Evolutionary conservation across 92 coral and sea anemone species (phyloP).

Genomic region (Palythoa grandiflora): DNA sequence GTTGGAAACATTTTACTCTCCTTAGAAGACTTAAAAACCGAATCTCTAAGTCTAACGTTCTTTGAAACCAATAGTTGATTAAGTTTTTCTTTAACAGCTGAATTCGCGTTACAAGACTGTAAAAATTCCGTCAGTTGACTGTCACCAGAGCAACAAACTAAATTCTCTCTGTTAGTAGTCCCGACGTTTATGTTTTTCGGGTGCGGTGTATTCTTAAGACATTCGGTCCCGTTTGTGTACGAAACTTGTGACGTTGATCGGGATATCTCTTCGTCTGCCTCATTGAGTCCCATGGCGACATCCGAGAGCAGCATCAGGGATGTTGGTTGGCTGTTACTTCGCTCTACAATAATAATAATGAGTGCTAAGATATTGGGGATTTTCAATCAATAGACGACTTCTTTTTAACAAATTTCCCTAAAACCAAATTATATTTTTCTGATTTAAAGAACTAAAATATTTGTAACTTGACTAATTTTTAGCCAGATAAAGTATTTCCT

Average conservation of each 20-base stretch:
- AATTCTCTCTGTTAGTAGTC: not conserved
- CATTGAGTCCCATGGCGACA: conserved; percentile 22
- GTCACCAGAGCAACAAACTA: not conserved
- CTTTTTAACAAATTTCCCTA: too few relatives aligned
- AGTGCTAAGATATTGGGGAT: not conserved
- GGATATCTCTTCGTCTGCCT: not conserved
- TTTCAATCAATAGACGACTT: too few relatives aligned
- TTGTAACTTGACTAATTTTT: too few relatives aligned
- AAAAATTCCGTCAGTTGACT: not conserved
- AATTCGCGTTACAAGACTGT: not conserved
- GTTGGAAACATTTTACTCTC: not conserved
- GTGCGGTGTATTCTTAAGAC: not conserved
- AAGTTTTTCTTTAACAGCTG: not conserved
- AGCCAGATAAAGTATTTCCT: too few relatives aligned
- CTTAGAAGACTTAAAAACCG: not conserved
- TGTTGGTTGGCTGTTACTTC: not conserved
- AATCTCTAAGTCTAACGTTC: not conserved
- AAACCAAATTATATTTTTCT: too few relatives aligned
- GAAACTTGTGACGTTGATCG: not conserved
- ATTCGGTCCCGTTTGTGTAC: not conserved
- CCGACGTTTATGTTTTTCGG: not conserved
- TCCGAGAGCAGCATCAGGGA: conserved; percentile 38
- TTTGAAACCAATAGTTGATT: not conserved
- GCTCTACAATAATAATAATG: not conserved
- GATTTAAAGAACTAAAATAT: too few relatives aligned